A percentile compares a stretch with the other conserved stretches of the same genome.
These are phyloP conservation scores for Ooceraea biroi DNA, from an alignment of 1,140 invertebrate species.

Conservation along the genomic window DNA sequence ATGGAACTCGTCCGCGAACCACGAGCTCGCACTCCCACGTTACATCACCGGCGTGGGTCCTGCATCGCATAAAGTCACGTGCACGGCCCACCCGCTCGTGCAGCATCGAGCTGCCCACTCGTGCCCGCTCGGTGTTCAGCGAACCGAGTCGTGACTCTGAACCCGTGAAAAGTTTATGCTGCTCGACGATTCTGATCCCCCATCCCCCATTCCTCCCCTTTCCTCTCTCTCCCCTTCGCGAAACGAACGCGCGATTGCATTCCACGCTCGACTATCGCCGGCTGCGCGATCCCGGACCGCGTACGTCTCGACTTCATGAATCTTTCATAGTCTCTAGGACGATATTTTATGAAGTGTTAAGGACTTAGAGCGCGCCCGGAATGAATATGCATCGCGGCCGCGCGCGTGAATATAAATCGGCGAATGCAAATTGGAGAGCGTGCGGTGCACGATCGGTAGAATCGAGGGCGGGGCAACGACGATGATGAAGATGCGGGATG, in stretches of 20 bases:
- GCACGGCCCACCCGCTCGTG: constrained; percentile 69
- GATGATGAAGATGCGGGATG: too few species aligned
- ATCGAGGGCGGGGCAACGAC: too few species aligned
- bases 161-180: constrained; percentile 70
- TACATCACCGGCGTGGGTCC: constrained; percentile 70
- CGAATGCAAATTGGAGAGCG: too few species aligned
- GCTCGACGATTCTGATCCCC: constrained; percentile 58
- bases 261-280: not conserved
- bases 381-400: not conserved
- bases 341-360: not conserved
- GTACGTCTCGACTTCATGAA: not conserved
- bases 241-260: constrained; percentile 42
- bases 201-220: not conserved
- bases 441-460: too few species aligned
- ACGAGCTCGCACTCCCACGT: constrained; percentile 70
- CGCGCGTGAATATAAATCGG: not conserved
- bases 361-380: not conserved
- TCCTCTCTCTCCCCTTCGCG: not conserved
- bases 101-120: constrained; percentile 70
- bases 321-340: not conserved
- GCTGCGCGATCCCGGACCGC: not conserved
- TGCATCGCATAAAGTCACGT: constrained; percentile 79
- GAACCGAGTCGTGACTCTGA: constrained; percentile 74
- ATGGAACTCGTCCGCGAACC: constrained; percentile 73
- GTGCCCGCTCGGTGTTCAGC: constrained; percentile 70